Base-by-base conservation (phyloP, 2,113 vertebrate genomes). In the Zingel zingel region DNA sequence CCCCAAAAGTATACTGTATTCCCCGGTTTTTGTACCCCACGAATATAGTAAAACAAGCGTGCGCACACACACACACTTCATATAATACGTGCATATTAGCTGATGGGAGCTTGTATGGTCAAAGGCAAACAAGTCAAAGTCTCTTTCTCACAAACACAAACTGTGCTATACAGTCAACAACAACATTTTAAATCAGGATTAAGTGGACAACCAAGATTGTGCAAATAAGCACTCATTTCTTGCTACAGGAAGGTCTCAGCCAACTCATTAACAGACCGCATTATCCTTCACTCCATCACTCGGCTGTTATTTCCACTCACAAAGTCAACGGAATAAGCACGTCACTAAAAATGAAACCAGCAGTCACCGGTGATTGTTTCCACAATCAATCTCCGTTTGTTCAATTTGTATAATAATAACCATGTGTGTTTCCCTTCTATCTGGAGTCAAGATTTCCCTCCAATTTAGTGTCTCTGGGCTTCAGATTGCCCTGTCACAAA, bases 401-500 rank as follows among this genome's bases (percentile, higher is more conserved):
- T 63, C 65, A 51, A 81, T 86, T 81, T 83, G 59, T 63, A 59
- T 47, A 65, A 67, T 83, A 89, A 87, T 74, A 88, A 88, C 65
- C 45, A 80, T 6, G 30, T 21, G 13, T 48, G 74, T 76, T 82
- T 63, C 68, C 5, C 6, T 47, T 82, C 81, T 67, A 84, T 83
- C 68, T 69, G 39, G 33, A 85, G 68, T 81, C 70, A 59, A 77
- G 74, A 51, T 79, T 79, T 85, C 82, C 75, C 78, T 79, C 75
- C 92, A 86, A 89, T 91, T 91, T 85, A 76, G 83, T 77, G 83
- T 87, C 87, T 27, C 45, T 61, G 48, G 91, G 43, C 69, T 70
- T 89, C 86, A 80, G 81, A 89, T 90, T 88, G 90, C 84, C 86
- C 90, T 89, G 91, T 92, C 92, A 93, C 91, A 91, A 83, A 84